Base-by-base conservation (phyloP, 2,888 invertebrate species). In the Ectobius pallidus region DNA sequence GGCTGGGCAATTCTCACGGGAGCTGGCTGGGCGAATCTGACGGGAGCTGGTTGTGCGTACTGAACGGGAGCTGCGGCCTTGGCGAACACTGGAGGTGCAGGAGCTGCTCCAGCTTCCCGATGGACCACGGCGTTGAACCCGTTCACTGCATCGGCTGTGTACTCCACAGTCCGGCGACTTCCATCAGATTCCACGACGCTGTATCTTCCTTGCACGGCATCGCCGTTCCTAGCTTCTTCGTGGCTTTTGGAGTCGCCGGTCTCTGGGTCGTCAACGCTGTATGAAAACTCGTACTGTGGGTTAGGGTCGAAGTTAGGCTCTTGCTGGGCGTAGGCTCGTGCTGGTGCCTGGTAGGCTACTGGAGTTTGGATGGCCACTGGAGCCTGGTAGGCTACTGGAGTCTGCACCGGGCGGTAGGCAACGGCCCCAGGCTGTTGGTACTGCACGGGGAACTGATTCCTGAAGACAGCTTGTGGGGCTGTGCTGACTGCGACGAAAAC, bases 71-170 rank as follows among this genome's bases (percentile, higher is more conserved):
- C 71, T 32, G 30, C 67, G 20, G 55, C 63, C 44, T 55, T 68
- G 7, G 39, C 55, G 14, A 73, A 70, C 16, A 22, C 42, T 20
- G 73, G 72, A 32, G 72, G 70, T 20, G 72, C 68, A 22, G 71
- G 62, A n/a, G 69, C 73, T 30, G 72, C 75, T 25, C 70, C 70
- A 34, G 63, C 58, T 22, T 74, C 70, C 14, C 63, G 44, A 65
- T 74, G 74, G 63, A 76, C 75, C 70, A 76, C 74, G 73, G 76
- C 76, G 73, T 76, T 76, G 73, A 76, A 76, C 70, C 76, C 76
- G 70, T 72, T 76, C 69, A 75, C 73, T 61, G 69, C 71, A 67
- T 76, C 75, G 22, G 76, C 76, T 34, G 70, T 58, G 75, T 76
- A 76, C 27, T 73, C 73, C 46, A 76, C 76, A 62, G 49, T 72